Evolutionary conservation across 2,113 vertebrate species (phyloP).

Genomic region (Arvicanthis niloticus): DNA sequence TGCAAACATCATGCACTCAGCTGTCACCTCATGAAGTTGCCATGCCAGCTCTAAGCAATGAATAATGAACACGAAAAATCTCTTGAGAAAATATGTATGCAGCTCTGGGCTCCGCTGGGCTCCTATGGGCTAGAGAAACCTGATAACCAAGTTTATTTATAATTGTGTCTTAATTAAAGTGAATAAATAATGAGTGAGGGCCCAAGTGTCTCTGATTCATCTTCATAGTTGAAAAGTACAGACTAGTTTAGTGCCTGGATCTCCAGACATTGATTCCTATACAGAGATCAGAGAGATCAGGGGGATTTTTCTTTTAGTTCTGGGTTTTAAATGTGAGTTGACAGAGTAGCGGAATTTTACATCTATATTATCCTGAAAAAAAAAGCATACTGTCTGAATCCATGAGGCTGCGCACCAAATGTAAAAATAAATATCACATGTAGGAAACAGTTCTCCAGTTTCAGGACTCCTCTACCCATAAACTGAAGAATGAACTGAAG

Average conservation of each 20-base stretch:
- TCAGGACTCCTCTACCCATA: background rate
- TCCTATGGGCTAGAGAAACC: constrained; percentile 17
- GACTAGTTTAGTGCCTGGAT: background rate
- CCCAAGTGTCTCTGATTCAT: background rate
- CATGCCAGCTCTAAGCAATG: constrained; percentile 13
- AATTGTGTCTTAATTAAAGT: constrained; percentile 57
- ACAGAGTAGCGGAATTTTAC: background rate
- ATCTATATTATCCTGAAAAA: background rate
- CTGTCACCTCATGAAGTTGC: constrained; percentile 27
- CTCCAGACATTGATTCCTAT: background rate
- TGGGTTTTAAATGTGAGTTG: background rate
- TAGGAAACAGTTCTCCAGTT: background rate
- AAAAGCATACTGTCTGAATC: constrained; percentile 13
- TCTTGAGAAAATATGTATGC: constrained; percentile 45
- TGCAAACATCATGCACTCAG: background rate
- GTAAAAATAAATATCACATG: background rate
- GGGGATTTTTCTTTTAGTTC: background rate
- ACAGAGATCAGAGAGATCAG: background rate
- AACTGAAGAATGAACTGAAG: background rate
- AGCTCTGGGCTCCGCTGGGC: background rate
- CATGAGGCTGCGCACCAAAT: background rate
- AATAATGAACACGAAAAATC: constrained; percentile 31
- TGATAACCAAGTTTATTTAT: constrained; percentile 38
- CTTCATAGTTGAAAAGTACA: constrained; percentile 17
- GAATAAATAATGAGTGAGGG: constrained; percentile 56